Conservation (phyloP, 1,140 invertebrate genomes). For the Fopius arisanus region DNA sequence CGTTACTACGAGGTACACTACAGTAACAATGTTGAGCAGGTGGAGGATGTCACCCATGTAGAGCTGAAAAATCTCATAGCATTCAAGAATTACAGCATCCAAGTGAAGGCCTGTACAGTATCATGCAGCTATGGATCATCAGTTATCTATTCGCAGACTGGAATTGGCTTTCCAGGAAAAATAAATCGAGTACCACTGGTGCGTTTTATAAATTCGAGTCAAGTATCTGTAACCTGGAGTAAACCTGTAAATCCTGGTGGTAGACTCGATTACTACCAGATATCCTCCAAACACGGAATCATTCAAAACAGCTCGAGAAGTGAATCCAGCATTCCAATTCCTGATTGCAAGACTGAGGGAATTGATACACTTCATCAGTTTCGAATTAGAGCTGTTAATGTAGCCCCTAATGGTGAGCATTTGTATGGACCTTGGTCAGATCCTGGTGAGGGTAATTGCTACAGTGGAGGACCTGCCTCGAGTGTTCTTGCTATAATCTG, state of each 20-base stretch:
- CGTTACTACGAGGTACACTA: slow-evolving; percentile 74
- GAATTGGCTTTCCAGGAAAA: slow-evolving; percentile 69
- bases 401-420: slow-evolving; percentile 45
- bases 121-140: slow-evolving; percentile 68
- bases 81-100: slow-evolving; percentile 72
- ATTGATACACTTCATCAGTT: slow-evolving; percentile 51
- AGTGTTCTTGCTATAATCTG: slow-evolving; percentile 52
- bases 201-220: slow-evolving; percentile 60
- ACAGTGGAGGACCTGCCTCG: slow-evolving; percentile 49
- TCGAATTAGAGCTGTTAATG: slow-evolving; percentile 60
- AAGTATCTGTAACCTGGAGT: slow-evolving; percentile 67
- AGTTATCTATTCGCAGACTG: slow-evolving; percentile 63
- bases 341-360: slow-evolving; percentile 55
- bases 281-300: slow-evolving; percentile 46
- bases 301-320: slow-evolving; percentile 50
- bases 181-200: slow-evolving; percentile 62
- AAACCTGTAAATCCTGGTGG: slow-evolving; percentile 71
- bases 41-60: slow-evolving; percentile 43
- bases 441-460: slow-evolving; percentile 59
- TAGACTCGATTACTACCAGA: slow-evolving; percentile 68
- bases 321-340: slow-evolving; percentile 52
- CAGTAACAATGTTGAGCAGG: slow-evolving; percentile 39
- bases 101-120: slow-evolving; percentile 76
- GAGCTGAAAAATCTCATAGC: slow-evolving; percentile 39
- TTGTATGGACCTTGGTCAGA: slow-evolving; percentile 62